A percentile compares a stretch with the other conserved stretches of the same genome.
Evolutionary conservation across 2,888 invertebrate species (phyloP).

Genomic region (Cryptops parisi): DNA sequence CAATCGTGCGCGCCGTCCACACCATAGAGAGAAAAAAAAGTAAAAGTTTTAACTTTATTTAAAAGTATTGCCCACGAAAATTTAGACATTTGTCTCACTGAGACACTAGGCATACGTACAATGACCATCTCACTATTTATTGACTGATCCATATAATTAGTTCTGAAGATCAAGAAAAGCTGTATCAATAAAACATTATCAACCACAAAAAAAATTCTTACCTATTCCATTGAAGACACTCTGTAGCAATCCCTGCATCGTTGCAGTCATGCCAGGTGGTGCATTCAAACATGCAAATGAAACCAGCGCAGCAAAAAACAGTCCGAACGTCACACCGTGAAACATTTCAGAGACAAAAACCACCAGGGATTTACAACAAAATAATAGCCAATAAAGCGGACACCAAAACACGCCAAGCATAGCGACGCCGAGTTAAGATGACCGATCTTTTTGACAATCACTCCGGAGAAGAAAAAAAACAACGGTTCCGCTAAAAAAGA

Average conservation of each 20-base stretch:
- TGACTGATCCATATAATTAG: too few species aligned
- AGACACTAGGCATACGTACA: too few species aligned
- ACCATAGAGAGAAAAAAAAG: too few species aligned
- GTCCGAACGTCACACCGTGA: slow-evolving; percentile 76
- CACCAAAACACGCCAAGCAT: slow-evolving; percentile 60
- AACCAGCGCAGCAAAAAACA: slow-evolving; percentile 71
- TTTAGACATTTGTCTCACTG: too few species aligned
- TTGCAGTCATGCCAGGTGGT: slow-evolving; percentile 69
- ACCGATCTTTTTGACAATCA: slow-evolving; percentile 60
- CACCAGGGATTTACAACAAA: slow-evolving; percentile 63
- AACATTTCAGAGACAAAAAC: slow-evolving; percentile 68
- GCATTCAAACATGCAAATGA: slow-evolving; percentile 72
- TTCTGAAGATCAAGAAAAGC: too few species aligned
- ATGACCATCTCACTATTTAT: too few species aligned
- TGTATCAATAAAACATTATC: too few species aligned
- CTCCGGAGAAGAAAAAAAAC: slow-evolving; percentile 67
- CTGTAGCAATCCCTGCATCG: slow-evolving; percentile 74
- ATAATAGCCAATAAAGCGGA: slow-evolving; percentile 70
- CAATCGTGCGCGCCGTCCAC: too few species aligned
- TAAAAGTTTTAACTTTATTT: too few species aligned
- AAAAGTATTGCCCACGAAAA: too few species aligned
- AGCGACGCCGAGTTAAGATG: slow-evolving; percentile 70
- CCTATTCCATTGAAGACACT: slow-evolving; percentile 76
- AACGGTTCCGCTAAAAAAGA: slow-evolving; percentile 74
- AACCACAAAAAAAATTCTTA: slow-evolving; percentile 24